Conservation (phyloP, 2,797 vertebrate species). For the Mus minutoides region DNA sequence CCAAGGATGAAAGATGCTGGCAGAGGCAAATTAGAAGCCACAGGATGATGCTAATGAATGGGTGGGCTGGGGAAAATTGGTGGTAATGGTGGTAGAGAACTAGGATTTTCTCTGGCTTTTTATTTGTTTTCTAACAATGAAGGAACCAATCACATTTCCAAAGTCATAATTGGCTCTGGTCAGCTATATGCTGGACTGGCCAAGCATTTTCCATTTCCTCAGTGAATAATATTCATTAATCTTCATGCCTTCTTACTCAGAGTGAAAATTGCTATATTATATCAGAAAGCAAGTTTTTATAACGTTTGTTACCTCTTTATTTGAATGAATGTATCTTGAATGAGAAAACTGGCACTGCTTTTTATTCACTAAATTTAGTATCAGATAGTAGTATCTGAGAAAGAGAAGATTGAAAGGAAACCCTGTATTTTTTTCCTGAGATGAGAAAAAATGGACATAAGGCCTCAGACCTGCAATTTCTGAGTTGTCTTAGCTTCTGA, state of each 20-base stretch:
- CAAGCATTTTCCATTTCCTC: constrained; percentile 7
- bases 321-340: neutral
- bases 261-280: neutral
- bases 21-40: neutral
- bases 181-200: neutral
- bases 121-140: constrained; percentile 57
- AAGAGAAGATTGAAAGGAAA: neutral
- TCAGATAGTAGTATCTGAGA: neutral
- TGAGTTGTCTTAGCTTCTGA: neutral
- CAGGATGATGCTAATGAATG: neutral
- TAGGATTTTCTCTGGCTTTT: neutral
- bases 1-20: neutral
- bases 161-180: constrained; percentile 24
- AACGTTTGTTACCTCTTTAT: neutral
- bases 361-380: neutral
- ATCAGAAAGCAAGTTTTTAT: constrained; percentile 31
- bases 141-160: constrained; percentile 61
- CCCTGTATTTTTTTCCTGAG: neutral
- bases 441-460: neutral
- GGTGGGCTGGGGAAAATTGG: constrained; percentile 10
- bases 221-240: neutral
- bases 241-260: constrained; percentile 36
- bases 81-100: neutral
- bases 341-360: neutral
- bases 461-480: neutral